Base-by-base conservation (phyloP, 2,888 invertebrate genomes). In the Eupithecia centaureata region DNA sequence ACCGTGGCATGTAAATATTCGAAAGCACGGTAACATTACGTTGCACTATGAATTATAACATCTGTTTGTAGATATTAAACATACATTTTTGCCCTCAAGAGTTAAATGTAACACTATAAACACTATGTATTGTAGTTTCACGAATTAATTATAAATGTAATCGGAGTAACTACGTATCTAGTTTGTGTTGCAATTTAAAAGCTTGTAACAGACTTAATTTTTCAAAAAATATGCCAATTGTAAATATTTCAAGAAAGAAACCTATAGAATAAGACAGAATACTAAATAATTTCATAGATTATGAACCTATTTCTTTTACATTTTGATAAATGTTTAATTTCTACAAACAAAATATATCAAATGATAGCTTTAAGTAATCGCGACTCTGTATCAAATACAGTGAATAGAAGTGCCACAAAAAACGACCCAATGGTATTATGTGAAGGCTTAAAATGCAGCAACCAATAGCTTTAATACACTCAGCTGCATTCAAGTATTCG, bases 311-410 rank as follows among this genome's bases (percentile, higher is more conserved):
- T n/a, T n/a, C n/a, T n/a, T n/a, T n/a, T n/a, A n/a, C n/a, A n/a
- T 4, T 13, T 60, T 42, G 10, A 58, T 42, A 5, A 42, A 54
- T 33, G 28, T 62, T 47, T 61, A 15, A 70, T 63, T 63, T 25
- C 57, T 64, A 65, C 61, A 61, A 35, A 57, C 58, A 54, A 61
- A 70, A 84, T 86, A 89, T 89, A 89, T 89, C 89, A 88, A 86
- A 83, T 75, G 80, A 85, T 85, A 92, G 92, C 88, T 90, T 91
- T 92, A 92, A 91, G 81, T n/a, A 86, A 86, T 86, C 88, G 85
- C 84, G 86, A 83, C 77, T 77, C 90, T 90, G 92, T 92, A 92
- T 92, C 13, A 82, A 84, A 91, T 92, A 89, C 92, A 87, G 91
- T 82, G 73, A 76, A 73, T 82, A 82, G 83, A 86, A 85, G 90